Conservation (phyloP, 2,797 vertebrate genomes). For the Lycodopsis pacificus region DNA sequence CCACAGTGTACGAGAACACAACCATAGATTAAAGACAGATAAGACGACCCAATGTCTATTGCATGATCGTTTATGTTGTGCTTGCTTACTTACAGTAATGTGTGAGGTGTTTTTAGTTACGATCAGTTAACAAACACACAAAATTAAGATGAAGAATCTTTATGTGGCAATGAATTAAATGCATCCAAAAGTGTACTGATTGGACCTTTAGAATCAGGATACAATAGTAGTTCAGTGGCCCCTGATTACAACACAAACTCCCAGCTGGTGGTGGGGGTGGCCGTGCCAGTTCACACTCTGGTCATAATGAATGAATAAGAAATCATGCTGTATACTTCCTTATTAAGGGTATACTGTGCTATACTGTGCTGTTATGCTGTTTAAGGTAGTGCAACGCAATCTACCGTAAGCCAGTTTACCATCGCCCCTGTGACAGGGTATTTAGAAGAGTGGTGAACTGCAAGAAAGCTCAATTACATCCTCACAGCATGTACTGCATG, state of each 20-base stretch:
- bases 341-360: constrained; percentile 51
- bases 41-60: neutral
- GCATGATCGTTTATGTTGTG: neutral
- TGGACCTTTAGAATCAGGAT: constrained; percentile 38
- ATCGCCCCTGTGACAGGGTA: constrained; percentile 81
- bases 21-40: neutral
- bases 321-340: constrained; percentile 56
- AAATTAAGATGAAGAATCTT: neutral
- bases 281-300: constrained; percentile 15
- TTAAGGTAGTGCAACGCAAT: constrained; percentile 78
- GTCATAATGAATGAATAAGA: constrained; percentile 48
- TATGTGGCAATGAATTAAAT: neutral
- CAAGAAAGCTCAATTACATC: constrained; percentile 84
- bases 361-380: constrained; percentile 74
- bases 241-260: constrained; percentile 47
- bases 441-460: constrained; percentile 81
- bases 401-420: constrained; percentile 77
- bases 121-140: neutral
- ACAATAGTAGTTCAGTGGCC: constrained; percentile 15
- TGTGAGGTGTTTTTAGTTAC: neutral
- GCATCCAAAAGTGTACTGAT: constrained; percentile 20
- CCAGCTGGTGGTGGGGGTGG: constrained; percentile 39
- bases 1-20: neutral
- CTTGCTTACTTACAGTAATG: neutral
- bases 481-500: constrained; percentile 78